Evolutionary conservation across 2,113 vertebrate species (phyloP).

Genomic region (Verasper variegatus): DNA sequence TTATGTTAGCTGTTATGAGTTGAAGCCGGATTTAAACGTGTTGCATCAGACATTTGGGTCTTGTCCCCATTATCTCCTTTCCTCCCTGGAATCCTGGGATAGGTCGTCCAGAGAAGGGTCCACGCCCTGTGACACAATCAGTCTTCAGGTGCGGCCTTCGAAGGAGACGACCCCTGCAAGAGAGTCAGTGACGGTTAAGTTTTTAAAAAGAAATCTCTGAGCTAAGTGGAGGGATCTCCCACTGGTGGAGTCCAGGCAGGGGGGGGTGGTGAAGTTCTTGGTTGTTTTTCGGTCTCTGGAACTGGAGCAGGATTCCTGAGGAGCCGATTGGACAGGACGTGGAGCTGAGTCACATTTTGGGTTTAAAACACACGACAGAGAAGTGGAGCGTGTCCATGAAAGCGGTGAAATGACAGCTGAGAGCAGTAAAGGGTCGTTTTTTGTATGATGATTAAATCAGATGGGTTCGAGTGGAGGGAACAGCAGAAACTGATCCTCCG

Average conservation of each 20-base stretch:
- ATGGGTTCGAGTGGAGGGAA: constrained; percentile 11
- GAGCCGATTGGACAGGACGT: constrained; percentile 10
- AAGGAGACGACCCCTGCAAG: too few species aligned
- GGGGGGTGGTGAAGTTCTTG: not conserved
- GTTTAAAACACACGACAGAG: constrained; percentile 6
- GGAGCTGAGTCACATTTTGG: constrained; percentile 23
- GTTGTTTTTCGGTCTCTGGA: not conserved
- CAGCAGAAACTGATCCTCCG: not conserved
- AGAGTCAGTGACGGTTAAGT: too few species aligned
- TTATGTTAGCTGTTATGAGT: too few species aligned
- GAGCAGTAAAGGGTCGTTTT: constrained; percentile 10
- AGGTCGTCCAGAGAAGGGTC: too few species aligned
- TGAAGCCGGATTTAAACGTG: too few species aligned
- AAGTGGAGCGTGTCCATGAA: constrained; percentile 5
- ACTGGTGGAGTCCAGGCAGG: not conserved
- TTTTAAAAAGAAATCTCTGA: too few species aligned
- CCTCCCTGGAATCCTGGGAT: too few species aligned
- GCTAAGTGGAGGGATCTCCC: too few species aligned
- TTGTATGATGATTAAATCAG: constrained; percentile 35
- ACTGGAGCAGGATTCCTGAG: constrained; percentile 2
- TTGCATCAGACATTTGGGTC: too few species aligned
- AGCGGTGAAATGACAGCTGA: constrained; percentile 39
- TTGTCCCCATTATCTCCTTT: too few species aligned
- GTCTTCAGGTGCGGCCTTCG: too few species aligned
- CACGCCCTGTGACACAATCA: too few species aligned